Evolutionary conservation across 2,797 vertebrate genomes (phyloP).

Genomic region (Craterocephalus amniculus): DNA sequence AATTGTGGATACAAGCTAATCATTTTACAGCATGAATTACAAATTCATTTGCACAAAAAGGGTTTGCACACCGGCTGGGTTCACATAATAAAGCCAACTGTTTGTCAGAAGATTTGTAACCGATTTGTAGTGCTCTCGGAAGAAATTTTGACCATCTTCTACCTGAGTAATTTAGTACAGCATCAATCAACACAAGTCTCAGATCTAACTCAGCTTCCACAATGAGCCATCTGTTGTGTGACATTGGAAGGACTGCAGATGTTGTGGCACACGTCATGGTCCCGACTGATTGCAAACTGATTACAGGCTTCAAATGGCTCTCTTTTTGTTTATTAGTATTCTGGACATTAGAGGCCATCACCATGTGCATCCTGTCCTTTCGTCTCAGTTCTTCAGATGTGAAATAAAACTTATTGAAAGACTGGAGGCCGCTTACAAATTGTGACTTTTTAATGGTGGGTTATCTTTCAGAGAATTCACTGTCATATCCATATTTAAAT

Average conservation of each 20-base stretch:
- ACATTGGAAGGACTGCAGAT: slow-evolving; percentile 28
- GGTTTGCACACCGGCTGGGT: no score
- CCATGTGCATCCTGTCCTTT: slow-evolving; percentile 45
- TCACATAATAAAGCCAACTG: background rate
- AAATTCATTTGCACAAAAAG: background rate
- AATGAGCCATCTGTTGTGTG: slow-evolving; percentile 21
- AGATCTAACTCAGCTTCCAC: background rate
- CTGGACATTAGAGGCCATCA: slow-evolving; percentile 59
- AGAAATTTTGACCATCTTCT: background rate
- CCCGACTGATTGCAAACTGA: slow-evolving; percentile 61
- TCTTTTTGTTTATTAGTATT: slow-evolving; percentile 63
- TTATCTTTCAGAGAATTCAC: no score
- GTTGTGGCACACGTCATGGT: slow-evolving; percentile 26
- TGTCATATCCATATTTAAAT: no score
- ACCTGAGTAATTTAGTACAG: slow-evolving; percentile 20
- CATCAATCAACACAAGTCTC: slow-evolving; percentile 26
- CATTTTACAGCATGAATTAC: background rate
- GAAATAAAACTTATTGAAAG: slow-evolving; percentile 58
- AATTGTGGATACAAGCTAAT: background rate
- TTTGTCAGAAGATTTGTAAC: background rate
- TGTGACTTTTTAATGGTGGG: slow-evolving; percentile 34
- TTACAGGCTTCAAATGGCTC: slow-evolving; percentile 46
- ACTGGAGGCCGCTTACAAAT: slow-evolving; percentile 49
- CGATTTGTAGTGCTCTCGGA: background rate
- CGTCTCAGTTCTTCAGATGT: slow-evolving; percentile 45